Base-by-base conservation (phyloP, 2,797 vertebrate genomes). In the Linurgus olivaceus region DNA sequence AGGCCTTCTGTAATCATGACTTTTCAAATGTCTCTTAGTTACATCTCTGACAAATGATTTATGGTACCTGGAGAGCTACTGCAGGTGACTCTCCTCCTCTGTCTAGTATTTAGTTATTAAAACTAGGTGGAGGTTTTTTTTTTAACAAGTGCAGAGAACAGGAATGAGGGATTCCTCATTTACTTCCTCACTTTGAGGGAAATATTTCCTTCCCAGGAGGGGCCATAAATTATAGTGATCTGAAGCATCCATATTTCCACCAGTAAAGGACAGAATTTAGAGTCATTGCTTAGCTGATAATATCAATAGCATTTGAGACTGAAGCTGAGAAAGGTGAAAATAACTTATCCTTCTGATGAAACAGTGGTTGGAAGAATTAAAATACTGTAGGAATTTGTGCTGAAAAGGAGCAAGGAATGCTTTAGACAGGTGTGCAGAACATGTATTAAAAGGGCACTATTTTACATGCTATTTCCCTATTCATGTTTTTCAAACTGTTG, bases 281-380 rank as follows among this genome's bases (percentile, higher is more conserved):
- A 93, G 50, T 50, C 65, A 31, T 54, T 87, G 55, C 51, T 88
- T 79, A 73, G 63, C 59, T 88, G 67, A 82, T 74, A 77, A 90
- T 87, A 94, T 74, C 90, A 94, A 94, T 58, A 86, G 47, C 25
- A 80, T 91, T 86, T 74, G 50, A 95, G 73, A 91, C 5, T 52
- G 81, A 92, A 93, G 71, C 17, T 67, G 33, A 92, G 62, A 81
- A 94, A 78, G 33, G 42, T 89, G 44, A 83, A 91, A 87, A 80
- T 37, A 92, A 25, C 31, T 58, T 79, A 84, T 45, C 17, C 15
- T 10, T 62, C 31, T 88, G 66, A 85, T 71, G 28, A 79, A 96
- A 75, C 42, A 85, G 59, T 19, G 8, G n/a, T 37, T 79, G 50
- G n/a, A 68, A 90, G 24, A 18, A 63, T 7, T 37, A 71, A 93